A percentile compares a stretch with the other conserved stretches of the same genome.
Conservation (phyloP, 2,888 invertebrate genomes). For the Rhingia rostrata region DNA sequence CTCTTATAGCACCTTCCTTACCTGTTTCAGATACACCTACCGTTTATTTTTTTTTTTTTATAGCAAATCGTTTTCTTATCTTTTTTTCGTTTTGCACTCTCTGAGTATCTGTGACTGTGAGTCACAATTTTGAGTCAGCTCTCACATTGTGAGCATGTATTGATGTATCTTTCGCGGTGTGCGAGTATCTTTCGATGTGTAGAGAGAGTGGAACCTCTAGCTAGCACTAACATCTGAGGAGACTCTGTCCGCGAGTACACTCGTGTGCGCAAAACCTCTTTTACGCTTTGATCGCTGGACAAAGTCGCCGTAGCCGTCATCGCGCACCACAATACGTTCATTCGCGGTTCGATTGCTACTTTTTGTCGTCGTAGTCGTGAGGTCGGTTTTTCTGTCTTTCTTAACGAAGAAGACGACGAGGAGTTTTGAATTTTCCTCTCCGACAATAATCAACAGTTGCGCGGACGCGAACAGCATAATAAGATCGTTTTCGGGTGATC, state of each 20-base stretch:
- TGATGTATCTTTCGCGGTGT: not conserved
- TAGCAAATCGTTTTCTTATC: conserved; percentile 30
- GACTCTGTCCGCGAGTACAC: conserved; percentile 48
- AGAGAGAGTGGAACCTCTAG: conserved; percentile 49
- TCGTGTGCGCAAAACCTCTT: conserved; percentile 59
- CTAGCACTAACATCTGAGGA: conserved; percentile 6
- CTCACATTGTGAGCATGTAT: conserved; percentile 26
- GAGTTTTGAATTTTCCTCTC: conserved; percentile 69
- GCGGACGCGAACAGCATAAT: conserved; percentile 72
- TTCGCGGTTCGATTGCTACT: conserved; percentile 48
- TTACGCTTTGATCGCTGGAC: conserved; percentile 56
- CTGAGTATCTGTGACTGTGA: conserved; percentile 29
- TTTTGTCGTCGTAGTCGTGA: conserved; percentile 25
- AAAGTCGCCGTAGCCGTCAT: conserved; percentile 36
- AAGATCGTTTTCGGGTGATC: conserved; percentile 65
- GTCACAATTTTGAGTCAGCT: conserved; percentile 27
- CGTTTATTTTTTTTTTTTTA: conserved; percentile 19
- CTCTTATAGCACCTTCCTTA: conserved; percentile 47
- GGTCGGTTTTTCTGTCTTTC: conserved; percentile 2
- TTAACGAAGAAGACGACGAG: conserved; percentile 29
- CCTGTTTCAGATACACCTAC: conserved; percentile 27
- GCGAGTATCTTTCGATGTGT: conserved; percentile 1
- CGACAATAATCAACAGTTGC: conserved; percentile 72
- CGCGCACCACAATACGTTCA: conserved; percentile 49
- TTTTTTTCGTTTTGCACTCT: conserved; percentile 35